A percentile compares a stretch with the other conserved stretches of the same genome.
These are phyloP conservation scores for Lordiphosa andalusiaca DNA, from an alignment of 2,888 invertebrate genomes.

Conservation along the genomic window DNA sequence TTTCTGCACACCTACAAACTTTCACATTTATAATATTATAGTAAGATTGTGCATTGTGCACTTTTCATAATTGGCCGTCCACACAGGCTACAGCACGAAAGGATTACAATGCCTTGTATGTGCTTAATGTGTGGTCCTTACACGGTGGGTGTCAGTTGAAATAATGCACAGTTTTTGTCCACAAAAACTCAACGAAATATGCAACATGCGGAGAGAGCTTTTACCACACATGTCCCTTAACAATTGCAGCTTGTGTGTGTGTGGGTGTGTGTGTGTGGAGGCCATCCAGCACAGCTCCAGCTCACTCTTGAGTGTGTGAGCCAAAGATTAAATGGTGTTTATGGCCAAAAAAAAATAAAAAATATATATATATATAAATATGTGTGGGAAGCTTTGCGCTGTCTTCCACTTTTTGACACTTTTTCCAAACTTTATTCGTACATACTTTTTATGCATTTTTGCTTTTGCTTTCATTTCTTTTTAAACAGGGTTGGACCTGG, in stretches of 20 bases:
- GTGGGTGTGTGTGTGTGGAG: neutral
- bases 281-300: neutral
- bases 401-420: constrained; percentile 68
- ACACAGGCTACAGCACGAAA: constrained; percentile 24
- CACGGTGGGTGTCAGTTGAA: constrained; percentile 29
- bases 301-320: constrained; percentile 60
- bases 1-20: too few species aligned
- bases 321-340: constrained; percentile 76
- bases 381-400: constrained; percentile 17
- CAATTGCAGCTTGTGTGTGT: constrained; percentile 28
- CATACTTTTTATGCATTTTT: constrained; percentile 12
- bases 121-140: constrained; percentile 49
- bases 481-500: constrained; percentile 89
- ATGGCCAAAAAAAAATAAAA: constrained; percentile 37
- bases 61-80: constrained; percentile 57
- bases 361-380: too few species aligned
- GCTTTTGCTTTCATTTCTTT: constrained; percentile 29
- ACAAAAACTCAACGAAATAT: constrained; percentile 15
- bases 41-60: constrained; percentile 14
- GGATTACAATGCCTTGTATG: constrained; percentile 62
- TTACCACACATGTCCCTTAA: constrained; percentile 34
- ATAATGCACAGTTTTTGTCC: constrained; percentile 29
- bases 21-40: constrained; percentile 2
- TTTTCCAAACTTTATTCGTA: constrained; percentile 54
- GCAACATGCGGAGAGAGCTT: constrained; percentile 13